phyloP scores from a whole-genome alignment of 2,888 invertebrate species.

The Pogonocherus hispidulus region DNA sequence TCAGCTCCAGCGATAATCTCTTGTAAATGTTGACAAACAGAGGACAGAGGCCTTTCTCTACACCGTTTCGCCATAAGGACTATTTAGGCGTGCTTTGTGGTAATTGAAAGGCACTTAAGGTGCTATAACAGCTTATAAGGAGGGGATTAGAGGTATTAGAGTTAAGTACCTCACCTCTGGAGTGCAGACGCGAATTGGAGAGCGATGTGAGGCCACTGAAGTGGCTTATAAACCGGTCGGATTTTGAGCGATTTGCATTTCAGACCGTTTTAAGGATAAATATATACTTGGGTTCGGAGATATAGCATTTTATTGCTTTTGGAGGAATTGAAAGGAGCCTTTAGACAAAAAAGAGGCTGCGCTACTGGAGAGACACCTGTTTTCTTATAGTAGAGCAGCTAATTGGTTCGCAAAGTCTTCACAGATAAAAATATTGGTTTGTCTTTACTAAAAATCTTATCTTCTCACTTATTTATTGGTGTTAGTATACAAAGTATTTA shows the following conservation, averaged over 20 bases:
- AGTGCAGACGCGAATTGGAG: slow-evolving; percentile 59
- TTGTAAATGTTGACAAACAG: slow-evolving; percentile 63
- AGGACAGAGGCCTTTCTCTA: slow-evolving; percentile 23
- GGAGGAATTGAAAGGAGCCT: too few relatives aligned
- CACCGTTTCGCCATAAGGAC: slow-evolving; percentile 38
- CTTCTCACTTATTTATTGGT: too few relatives aligned
- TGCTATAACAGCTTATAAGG: slow-evolving; percentile 64
- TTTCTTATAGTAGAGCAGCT: too few relatives aligned
- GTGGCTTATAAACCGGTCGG: slow-evolving; percentile 15
- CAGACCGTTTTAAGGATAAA: slow-evolving; percentile 10
- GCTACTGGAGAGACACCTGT: too few relatives aligned
- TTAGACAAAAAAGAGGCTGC: too few relatives aligned
- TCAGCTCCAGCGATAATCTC: slow-evolving; percentile 58
- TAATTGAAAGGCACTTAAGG: slow-evolving; percentile 67
- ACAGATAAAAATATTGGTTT: too few relatives aligned
- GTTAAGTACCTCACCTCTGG: slow-evolving; percentile 62
- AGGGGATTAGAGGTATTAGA: slow-evolving; percentile 65
- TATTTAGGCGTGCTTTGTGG: slow-evolving; percentile 54
- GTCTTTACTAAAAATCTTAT: too few relatives aligned
- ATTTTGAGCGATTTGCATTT: slow-evolving; percentile 29
- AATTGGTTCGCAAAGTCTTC: too few relatives aligned
- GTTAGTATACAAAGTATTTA: too few relatives aligned
- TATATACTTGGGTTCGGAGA: too few relatives aligned
- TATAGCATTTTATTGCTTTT: too few relatives aligned
- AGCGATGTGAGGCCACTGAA: slow-evolving; percentile 34